Evolutionary conservation across 1,140 invertebrate species (phyloP).

Genomic region (Lepidurus apus): DNA sequence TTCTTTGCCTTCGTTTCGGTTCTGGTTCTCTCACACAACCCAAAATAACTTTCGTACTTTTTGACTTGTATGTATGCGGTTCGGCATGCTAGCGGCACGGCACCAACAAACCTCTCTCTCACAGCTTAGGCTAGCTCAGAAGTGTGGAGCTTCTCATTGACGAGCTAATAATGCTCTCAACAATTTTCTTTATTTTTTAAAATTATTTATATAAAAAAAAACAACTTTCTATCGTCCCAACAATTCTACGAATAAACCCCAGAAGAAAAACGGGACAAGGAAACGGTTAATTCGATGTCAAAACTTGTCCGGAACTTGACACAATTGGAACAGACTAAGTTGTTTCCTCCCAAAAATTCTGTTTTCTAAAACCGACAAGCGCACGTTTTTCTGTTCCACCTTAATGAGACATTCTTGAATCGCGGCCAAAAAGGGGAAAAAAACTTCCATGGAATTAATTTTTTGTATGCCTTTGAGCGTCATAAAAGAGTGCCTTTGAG

Average conservation of each 20-base stretch:
- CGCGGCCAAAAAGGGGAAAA: neutral
- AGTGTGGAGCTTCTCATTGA: neutral
- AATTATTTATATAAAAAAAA: too few species aligned
- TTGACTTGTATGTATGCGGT: conserved; percentile 5
- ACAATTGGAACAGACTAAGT: neutral
- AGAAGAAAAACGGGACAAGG: neutral
- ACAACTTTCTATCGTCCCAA: neutral
- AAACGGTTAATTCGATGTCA: neutral
- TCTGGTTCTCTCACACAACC: neutral
- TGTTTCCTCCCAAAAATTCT: neutral
- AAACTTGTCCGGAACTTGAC: neutral
- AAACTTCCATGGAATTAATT: neutral
- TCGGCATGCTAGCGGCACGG: neutral
- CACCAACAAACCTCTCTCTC: conserved; percentile 16
- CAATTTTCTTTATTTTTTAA: too few species aligned
- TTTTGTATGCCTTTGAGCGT: neutral
- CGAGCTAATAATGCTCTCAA: neutral
- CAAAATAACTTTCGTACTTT: conserved; percentile 17
- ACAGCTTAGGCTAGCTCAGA: neutral
- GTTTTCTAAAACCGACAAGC: neutral
- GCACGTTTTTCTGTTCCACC: neutral
- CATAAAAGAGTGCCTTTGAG: neutral
- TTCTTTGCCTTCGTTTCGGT: neutral
- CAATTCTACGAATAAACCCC: neutral
- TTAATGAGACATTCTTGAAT: conserved; percentile 19